Conservation (phyloP, 1,140 invertebrate species). For the Pogonomyrmex californicus region DNA sequence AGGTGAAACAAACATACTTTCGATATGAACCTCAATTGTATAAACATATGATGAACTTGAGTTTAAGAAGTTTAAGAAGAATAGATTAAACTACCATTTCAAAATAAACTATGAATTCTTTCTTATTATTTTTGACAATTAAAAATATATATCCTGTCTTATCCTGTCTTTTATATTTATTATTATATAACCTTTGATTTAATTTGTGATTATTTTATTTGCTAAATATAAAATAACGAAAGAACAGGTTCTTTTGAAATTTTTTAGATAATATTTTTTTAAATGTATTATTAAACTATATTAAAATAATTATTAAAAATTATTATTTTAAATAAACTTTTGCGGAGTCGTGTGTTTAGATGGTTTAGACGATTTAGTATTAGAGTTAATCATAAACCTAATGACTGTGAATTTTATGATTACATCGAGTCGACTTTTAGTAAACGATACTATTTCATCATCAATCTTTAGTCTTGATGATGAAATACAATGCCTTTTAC, state of each 20-base stretch:
- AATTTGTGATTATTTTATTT: neutral
- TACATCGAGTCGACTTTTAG: neutral
- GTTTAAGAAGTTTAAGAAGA: neutral
- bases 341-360: neutral
- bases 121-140: neutral
- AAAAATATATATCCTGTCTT: neutral
- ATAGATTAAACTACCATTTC: neutral
- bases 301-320: neutral
- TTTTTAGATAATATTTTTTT: neutral
- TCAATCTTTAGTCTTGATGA: neutral
- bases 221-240: neutral
- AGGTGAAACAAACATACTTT: too few species aligned
- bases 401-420: neutral
- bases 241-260: neutral
- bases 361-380: neutral
- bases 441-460: constrained; percentile 12
- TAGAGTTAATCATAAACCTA: neutral
- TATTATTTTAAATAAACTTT: neutral
- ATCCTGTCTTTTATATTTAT: too few species aligned
- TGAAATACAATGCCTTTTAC: constrained; percentile 11
- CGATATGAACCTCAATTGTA: neutral
- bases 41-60: neutral
- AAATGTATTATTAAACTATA: neutral
- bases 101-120: neutral
- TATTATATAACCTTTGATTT: neutral